Base-by-base conservation (phyloP, 35 echinoderm and acorn worm species). In the Anneissia japonica region DNA sequence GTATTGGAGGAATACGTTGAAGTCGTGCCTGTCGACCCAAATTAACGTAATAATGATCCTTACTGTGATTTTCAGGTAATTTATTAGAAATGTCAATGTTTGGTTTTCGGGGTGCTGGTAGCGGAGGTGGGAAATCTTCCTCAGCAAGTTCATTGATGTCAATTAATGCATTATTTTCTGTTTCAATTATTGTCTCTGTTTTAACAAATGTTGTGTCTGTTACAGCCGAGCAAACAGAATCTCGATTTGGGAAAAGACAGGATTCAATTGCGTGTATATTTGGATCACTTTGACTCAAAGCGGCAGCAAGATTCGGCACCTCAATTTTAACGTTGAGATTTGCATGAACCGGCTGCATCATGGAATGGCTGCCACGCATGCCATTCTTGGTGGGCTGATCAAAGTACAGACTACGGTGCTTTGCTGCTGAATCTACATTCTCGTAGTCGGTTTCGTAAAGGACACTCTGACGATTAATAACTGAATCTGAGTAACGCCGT, bases 261-360 rank as follows among this genome's bases (percentile, higher is more conserved):
- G n/a, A n/a, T 64, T 64, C 51, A 64, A 64, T 19, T 9, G 51
- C 51, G 26, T 64, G 51, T 64, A 64, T 19, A 64, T 64, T 64
- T 64, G 51, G 51, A 64, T 64, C 51, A 64, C 51, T 64, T 64
- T 64, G 51, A 26, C 51, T 64, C 21, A 64, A 64, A 64, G 51
- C 51, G 26, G 51, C 51, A 6, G 51, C 26, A 1, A 23, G 82
- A 84, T 80, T 81, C 26, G 90, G 90, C 85, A 92, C 76, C 83
- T 92, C 90, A 32, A 92, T 92, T 74, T 92, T 87, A 13, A 92
- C 85, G 21, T 86, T 77, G 30, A 92, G 41, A 33, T 92, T 92
- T 17, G 90, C 90, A 26, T 92, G 85, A 64, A 92, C 34, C 0
- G 87, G 87, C 26, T 34, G 51, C 51, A 64, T 64, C 51, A 64